Base-by-base conservation (phyloP, 2,113 vertebrate genomes). In the Equus przewalskii region DNA sequence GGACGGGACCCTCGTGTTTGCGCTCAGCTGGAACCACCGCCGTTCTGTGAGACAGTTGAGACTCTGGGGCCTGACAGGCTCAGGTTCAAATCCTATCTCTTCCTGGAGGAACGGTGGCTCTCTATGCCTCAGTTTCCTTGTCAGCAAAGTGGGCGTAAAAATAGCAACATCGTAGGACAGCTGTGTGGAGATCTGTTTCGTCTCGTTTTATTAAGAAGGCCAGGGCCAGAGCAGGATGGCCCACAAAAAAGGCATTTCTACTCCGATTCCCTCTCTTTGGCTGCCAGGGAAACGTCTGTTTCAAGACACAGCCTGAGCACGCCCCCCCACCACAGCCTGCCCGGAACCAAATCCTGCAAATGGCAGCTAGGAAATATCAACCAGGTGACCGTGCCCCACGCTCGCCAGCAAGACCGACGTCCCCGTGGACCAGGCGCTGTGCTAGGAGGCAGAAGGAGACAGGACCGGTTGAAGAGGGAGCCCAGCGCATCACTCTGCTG, bases 351-450 rank as follows among this genome's bases (percentile, higher is more conserved):
- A 49, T 51, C 73, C 16, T 15, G 51, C 26, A 51, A 15, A 7
- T 5, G 4, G 30, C 0, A 15, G 26, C 73, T 51, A 10, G 19
- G 72, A 41, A 26, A 6, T 2, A 13, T 75, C 0, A 26, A 7
- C 41, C 72, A 4, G 7, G 41, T 2, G 41, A 46, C 3, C 15
- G 4, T 41, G 4, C 13, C 44, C 72, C 6, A 1, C 0, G 72
- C 65, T 33, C 3, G 15, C 6, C 33, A n/a, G 33, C 41, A 1
- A 15, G 41, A 54, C 51, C 13, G 51, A 54, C 49, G 7, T 49
- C 49, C 49, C 49, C 7, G 49, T 49, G 49, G 70, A 73, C 70
- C 24, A 46, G 72, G 8, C 0, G 12, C 41, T 69, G 30, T 0
- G 36, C 36, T 41, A 41, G 36, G 72, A 46, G 72, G 19, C 1